Evolutionary conservation across 2,113 vertebrate species (phyloP), one percentile per base, ranked within the genome.

Genomic region (Urocolius indicus): DNA sequence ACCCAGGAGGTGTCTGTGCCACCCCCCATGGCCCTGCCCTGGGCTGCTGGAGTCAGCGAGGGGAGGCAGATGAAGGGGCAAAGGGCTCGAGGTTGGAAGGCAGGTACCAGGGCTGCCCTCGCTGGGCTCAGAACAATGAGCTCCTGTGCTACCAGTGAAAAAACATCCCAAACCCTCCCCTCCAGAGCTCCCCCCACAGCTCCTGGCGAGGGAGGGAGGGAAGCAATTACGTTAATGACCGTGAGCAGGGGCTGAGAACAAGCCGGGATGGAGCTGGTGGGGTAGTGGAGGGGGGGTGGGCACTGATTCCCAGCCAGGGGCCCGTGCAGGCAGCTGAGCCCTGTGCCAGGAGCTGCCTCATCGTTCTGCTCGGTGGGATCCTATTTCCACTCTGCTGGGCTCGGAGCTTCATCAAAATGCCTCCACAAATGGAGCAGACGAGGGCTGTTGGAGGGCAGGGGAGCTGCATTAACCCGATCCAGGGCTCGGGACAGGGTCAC

Each of bases 221-320:
- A 85, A 97, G 95, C 97, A 97, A 94, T 97, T 94, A 97, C 65
- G 59, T 93, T 95, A 95, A 96, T 93, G 95, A 95, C 86, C 30
- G 1, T 69, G 88, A 87, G 66, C 51, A 69, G 75, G 90, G n/a
- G n/a, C n/a, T n/a, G n/a, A n/a, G n/a, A n/a, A n/a, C n/a, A n/a
- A n/a, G n/a, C n/a, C n/a, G n/a, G n/a, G n/a, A n/a, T n/a, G n/a
- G n/a, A n/a, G n/a, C n/a, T n/a, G n/a, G n/a, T n/a, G n/a, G n/a
- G n/a, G n/a, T n/a, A n/a, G n/a, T n/a, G n/a, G n/a, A n/a, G n/a
- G n/a, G n/a, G n/a, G n/a, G n/a, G n/a, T n/a, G n/a, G n/a, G n/a
- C n/a, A n/a, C n/a, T n/a, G n/a, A n/a, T n/a, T 41, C 38, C 38
- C 38, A 41, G 38, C 38, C 38, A 41, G 38, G 38, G 38, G 38